Evolutionary conservation across 2,797 vertebrate species (phyloP), one percentile per base, ranked within the genome.

Genomic region (Cyprinodon diabolis): DNA sequence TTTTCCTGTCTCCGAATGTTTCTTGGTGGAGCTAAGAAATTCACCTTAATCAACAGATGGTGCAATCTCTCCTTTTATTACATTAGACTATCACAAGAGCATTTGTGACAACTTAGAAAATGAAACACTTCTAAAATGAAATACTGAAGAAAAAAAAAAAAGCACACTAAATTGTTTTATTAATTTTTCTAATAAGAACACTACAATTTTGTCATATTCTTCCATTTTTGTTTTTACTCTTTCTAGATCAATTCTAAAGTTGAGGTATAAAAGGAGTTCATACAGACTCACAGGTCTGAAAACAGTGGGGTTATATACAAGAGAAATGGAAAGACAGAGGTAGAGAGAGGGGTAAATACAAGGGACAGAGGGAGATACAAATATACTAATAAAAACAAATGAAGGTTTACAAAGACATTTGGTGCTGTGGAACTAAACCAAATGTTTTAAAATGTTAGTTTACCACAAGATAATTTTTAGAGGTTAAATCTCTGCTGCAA

Each of bases 181-280:
- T 95, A 94, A 92, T 95, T 95, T 30, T 95, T 95, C 94, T 95
- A 95, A 93, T 95, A 95, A 96, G 95, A 96, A 95, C 94, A 96
- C 95, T 95, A 96, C 95, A 95, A 93, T 95, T 65, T 95, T 95
- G 93, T 94, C 93, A 95, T 95, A 94, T 95, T 94, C 89, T 92
- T 92, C 86, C 87, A 90, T 93, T 93, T 92, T 93, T 87, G 40
- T 43, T 95, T 95, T 94, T 89, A 94, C 93, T 95, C 94, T 94
- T 95, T 94, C 95, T 95, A 96, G 95, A 95, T 95, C 95, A 94
- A 94, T 94, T 95, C 95, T 96, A 96, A 95, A 95, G 94, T 95
- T 96, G 95, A 96, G 95, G 95, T 96, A 96, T 95, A 96, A 95
- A 95, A 95, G 95, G 95, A 95, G 93, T 94, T 95, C 91, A 89